Percentiles rank a stretch among this genome's conserved stretches.
Evolutionary conservation across 2,113 vertebrate species (phyloP).

Genomic region (Callocephalon fimbriatum): DNA sequence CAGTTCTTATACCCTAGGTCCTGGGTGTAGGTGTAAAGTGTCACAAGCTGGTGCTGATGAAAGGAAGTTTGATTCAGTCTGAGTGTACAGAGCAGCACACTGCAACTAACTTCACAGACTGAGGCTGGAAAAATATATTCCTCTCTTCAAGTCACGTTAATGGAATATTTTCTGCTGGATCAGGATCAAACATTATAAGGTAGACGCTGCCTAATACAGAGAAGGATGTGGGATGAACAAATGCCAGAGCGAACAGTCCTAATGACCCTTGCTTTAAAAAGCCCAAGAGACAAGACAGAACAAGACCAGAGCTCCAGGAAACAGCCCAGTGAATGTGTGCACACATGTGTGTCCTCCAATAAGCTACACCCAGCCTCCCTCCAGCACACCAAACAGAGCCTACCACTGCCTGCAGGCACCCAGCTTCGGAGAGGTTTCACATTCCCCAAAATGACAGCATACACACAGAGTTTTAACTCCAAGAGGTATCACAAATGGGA

Average conservation of each 20-base stretch:
- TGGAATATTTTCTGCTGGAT: slow-evolving; percentile 45
- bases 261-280: slow-evolving; percentile 36
- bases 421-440: not conserved
- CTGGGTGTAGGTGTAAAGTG: accelerated
- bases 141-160: not conserved
- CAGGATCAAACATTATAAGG: slow-evolving; percentile 43
- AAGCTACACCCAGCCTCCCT: not conserved
- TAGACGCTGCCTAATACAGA: slow-evolving; percentile 51
- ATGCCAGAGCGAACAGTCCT: slow-evolving; percentile 9
- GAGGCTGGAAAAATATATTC: not conserved
- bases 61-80: accelerated
- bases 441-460: not conserved
- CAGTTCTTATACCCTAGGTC: not conserved
- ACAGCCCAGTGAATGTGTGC: not conserved
- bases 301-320: slow-evolving; percentile 39
- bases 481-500: not conserved
- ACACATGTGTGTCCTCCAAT: not conserved
- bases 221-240: slow-evolving; percentile 43
- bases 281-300: slow-evolving; percentile 53
- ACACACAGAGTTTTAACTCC: not conserved
- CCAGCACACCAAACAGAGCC: not conserved
- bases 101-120: not conserved
- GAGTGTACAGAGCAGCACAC: not conserved
- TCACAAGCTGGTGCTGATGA: not conserved
- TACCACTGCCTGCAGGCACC: not conserved